A percentile compares a stretch with the other conserved stretches of the same genome.
phyloP scores from a whole-genome alignment of 2,888 invertebrate species.

The Cataglyphis albicans region DNA sequence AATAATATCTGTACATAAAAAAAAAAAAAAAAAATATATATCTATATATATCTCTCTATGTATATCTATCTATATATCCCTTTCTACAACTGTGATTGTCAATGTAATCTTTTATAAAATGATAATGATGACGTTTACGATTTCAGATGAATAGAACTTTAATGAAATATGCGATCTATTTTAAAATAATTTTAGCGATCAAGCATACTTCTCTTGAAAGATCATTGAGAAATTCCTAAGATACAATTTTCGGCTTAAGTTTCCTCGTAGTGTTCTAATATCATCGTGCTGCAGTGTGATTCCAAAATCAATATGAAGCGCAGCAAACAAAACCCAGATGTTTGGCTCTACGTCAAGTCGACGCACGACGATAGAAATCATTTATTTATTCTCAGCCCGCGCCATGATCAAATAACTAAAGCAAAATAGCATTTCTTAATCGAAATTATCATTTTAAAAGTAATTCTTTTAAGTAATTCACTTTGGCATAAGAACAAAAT shows the following conservation, averaged over 20 bases:
- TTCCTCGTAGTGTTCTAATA: constrained; percentile 17
- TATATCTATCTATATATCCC: not conserved
- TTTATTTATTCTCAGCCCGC: constrained; percentile 38
- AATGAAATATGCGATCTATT: not conserved
- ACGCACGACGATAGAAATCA: constrained; percentile 34
- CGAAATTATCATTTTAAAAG: not conserved
- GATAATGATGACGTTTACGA: not conserved
- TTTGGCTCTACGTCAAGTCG: constrained; percentile 49
- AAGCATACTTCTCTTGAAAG: not conserved
- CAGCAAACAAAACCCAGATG: constrained; percentile 50
- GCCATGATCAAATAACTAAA: not conserved
- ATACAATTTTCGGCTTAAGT: constrained; percentile 1
- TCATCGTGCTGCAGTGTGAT: constrained; percentile 24
- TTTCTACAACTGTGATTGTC: not conserved
- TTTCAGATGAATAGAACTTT: not conserved
- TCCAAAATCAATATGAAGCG: constrained; percentile 45
- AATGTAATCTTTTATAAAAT: not conserved
- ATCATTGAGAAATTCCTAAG: constrained; percentile 16
- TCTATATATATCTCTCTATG: too few species aligned
- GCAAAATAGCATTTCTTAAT: constrained; percentile 18
- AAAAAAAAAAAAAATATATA: too few species aligned
- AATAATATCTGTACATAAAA: not conserved
- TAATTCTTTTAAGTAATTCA: not conserved
- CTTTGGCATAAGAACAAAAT: not conserved
- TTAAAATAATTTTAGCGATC: not conserved